phyloP scores from a whole-genome alignment of 1,140 invertebrate genomes.

The Drosophila punjabiensis region DNA sequence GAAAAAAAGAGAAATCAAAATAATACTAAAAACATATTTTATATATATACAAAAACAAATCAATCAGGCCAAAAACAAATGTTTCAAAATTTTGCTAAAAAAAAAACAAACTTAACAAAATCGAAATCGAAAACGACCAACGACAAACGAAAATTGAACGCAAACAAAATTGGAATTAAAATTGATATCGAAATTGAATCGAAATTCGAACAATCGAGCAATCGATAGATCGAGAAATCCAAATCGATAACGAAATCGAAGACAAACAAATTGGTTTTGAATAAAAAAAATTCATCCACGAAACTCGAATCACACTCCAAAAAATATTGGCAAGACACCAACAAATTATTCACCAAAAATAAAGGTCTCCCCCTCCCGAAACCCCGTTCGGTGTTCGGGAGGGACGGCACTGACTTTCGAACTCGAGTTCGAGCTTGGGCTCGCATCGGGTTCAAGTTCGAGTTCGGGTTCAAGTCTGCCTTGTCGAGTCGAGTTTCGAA shows the following conservation, averaged over 20 bases:
- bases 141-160: constrained; percentile 37
- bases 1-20: constrained; percentile 57
- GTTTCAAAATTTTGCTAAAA: constrained; percentile 85
- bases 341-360: constrained; percentile 31
- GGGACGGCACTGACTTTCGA: not conserved
- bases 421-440: not conserved
- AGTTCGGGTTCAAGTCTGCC: constrained; percentile 6
- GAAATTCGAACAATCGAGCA: constrained; percentile 26
- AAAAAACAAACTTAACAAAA: constrained; percentile 28
- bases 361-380: constrained; percentile 3
- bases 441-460: not conserved
- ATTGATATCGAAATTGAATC: constrained; percentile 38
- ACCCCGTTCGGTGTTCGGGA: constrained; percentile 1
- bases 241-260: constrained; percentile 38
- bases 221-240: constrained; percentile 17
- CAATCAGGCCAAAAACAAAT: constrained; percentile 85
- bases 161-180: constrained; percentile 44
- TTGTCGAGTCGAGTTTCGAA: constrained; percentile 19
- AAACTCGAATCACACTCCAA: constrained; percentile 42
- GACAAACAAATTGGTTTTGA: constrained; percentile 57
- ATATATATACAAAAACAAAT: constrained; percentile 79
- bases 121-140: constrained; percentile 29
- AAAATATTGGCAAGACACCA: constrained; percentile 40
- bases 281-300: constrained; percentile 32
- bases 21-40: constrained; percentile 66